A percentile compares a stretch with the other conserved stretches of the same genome.
Evolutionary conservation across 2,113 vertebrate genomes (phyloP).

Genomic region (Phasianus colchicus): DNA sequence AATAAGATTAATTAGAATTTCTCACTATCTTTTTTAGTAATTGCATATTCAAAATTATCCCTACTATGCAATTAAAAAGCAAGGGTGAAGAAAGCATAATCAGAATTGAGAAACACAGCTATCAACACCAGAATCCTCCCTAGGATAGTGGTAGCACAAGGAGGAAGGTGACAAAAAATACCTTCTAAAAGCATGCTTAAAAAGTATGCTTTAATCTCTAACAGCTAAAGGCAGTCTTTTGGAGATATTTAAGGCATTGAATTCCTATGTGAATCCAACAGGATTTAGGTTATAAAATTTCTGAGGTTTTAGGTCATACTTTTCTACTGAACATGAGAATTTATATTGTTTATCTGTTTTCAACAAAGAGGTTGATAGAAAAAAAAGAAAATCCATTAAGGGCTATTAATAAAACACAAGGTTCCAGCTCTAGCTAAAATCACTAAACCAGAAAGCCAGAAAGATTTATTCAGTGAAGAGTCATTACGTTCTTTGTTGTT

Average conservation of each 20-base stretch:
- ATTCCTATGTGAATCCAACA: neutral
- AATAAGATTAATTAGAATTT: neutral
- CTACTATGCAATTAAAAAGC: neutral
- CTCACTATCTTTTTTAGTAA: neutral
- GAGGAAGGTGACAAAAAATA: neutral
- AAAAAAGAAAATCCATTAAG: neutral
- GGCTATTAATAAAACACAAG: neutral
- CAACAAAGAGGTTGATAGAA: neutral
- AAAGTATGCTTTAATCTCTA: neutral
- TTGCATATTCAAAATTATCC: neutral
- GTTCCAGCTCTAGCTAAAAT: neutral
- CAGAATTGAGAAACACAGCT: neutral
- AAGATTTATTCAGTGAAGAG: neutral
- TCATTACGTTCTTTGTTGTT: conserved; percentile 2
- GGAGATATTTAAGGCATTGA: neutral
- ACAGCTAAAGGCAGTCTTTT: neutral
- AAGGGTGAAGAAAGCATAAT: neutral
- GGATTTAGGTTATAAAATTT: neutral
- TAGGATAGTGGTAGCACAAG: neutral
- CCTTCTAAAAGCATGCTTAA: neutral
- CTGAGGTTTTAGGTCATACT: neutral
- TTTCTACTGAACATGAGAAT: neutral
- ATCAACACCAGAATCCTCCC: rapidly evolving
- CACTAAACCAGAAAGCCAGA: neutral
- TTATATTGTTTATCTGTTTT: neutral